Percentiles rank a stretch among this genome's conserved stretches.
These are phyloP conservation scores for Epizoanthus illoricatus DNA, from an alignment of 92 coral and sea anemone genomes.

Conservation along the genomic window DNA sequence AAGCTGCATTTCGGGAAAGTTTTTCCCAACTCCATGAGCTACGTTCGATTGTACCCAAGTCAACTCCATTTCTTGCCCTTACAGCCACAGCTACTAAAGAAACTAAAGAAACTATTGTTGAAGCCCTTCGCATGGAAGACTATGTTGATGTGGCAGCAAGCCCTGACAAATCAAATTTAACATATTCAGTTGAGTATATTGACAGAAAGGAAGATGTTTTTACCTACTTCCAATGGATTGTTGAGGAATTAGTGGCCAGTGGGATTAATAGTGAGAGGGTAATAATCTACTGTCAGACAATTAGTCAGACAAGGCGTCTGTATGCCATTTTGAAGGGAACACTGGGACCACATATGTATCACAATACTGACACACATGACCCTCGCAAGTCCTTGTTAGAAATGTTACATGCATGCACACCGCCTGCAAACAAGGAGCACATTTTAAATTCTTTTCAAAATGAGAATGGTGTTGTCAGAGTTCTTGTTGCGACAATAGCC, in stretches of 20 bases:
- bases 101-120: no score
- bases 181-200: background rate
- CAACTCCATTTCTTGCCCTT: no score
- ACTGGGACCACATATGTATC: background rate
- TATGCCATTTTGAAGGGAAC: constrained; percentile 8
- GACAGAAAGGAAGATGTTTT: constrained; percentile 2
- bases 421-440: constrained; percentile 6
- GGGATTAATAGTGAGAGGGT: background rate
- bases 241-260: constrained; percentile 16
- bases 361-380: background rate
- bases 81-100: no score
- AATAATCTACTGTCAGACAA: constrained; percentile 37
- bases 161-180: no score
- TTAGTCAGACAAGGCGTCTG: constrained; percentile 8
- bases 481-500: no score
- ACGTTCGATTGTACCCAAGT: no score
- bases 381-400: constrained; percentile 6
- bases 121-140: no score
- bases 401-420: constrained; percentile 38
- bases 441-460: no score
- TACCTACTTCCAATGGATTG: constrained; percentile 17
- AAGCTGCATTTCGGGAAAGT: no score
- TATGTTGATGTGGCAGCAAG: no score
- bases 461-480: no score
- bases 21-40: no score